These are phyloP conservation scores for Heliconius erato DNA, from an alignment of 2,888 invertebrate genomes.

Conservation along the genomic window DNA sequence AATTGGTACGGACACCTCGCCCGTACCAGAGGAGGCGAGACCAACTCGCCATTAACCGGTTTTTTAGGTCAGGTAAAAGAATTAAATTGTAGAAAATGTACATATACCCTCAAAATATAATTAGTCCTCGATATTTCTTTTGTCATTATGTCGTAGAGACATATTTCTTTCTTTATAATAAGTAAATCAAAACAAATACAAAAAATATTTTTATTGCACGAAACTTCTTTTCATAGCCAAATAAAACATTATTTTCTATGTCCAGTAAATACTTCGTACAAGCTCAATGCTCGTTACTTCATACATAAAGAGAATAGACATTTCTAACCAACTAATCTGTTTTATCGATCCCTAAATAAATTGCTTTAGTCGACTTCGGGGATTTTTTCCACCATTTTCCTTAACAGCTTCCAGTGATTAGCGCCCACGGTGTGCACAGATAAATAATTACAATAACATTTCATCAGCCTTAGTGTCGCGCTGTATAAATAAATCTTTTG, in stretches of 20 bases:
- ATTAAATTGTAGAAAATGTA: too few species aligned
- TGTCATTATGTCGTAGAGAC: too few species aligned
- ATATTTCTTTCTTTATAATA: too few species aligned
- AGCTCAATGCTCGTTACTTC: neutral
- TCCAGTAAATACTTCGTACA: neutral
- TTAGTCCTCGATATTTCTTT: too few species aligned
- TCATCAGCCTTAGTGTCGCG: neutral
- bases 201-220: neutral
- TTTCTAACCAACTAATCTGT: slow-evolving; percentile 45
- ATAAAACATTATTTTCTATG: neutral
- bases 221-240: neutral
- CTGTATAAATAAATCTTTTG: slow-evolving; percentile 8
- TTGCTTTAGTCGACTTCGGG: slow-evolving; percentile 44
- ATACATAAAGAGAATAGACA: slow-evolving; percentile 30
- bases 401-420: slow-evolving; percentile 45
- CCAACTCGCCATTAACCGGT: too few species aligned
- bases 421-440: slow-evolving; percentile 24
- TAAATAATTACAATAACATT: slow-evolving; percentile 29
- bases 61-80: too few species aligned
- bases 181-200: neutral
- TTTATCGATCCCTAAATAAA: slow-evolving; percentile 48
- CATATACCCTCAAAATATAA: too few species aligned
- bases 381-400: slow-evolving; percentile 46
- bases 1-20: too few species aligned
- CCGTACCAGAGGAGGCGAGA: too few species aligned